Base-by-base conservation (phyloP, 2,888 invertebrate species). In the Napeogenes sylphis region DNA sequence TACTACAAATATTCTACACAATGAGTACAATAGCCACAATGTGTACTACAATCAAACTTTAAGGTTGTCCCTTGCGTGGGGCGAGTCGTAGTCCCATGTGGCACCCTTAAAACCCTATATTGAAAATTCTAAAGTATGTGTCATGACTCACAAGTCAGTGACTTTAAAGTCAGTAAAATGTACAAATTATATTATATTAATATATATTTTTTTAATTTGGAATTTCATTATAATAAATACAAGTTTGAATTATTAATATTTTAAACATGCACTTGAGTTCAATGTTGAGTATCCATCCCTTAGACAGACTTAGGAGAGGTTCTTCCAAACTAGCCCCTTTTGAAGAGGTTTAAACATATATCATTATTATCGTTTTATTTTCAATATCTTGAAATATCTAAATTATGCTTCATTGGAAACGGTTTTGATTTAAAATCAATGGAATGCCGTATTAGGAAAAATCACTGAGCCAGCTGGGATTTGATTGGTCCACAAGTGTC, bases 51-150 rank as follows among this genome's bases (percentile, higher is more conserved):
- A 71, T 58, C 66, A 66, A 69, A 71, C 71, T 74, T 71, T 65
- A 69, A 73, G 69, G 70, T 72, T 76, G 71, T 79, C 81, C 81
- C 68, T 64, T 54, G 75, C 73, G 70, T 66, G 65, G 68, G 65
- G 73, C 72, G 71, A 72, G 71, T 75, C 75, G 68, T 71, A 35
- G 65, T 65, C 66, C 63, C 60, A 63, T 66, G 61, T 58, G 67
- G 56, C 65, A 63, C 71, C 75, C 73, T 76, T 76, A 74, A 75
- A 72, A 71, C 72, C 60, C 69, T 71, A 75, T 75, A 79, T 80
- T 82, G 77, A 81, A 80, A 21, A 80, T 80, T 79, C 78, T 75
- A 65, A 68, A 74, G 71, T 70, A 76, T 73, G 70, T 73, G 62
- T 58, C 68, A 66, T 58, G 64, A 67, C 63, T 63, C 57, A 55